A percentile compares a stretch with the other conserved stretches of the same genome.
These are phyloP conservation scores for Epicampocera succincta DNA, from an alignment of 2,888 invertebrate genomes.

Conservation along the genomic window DNA sequence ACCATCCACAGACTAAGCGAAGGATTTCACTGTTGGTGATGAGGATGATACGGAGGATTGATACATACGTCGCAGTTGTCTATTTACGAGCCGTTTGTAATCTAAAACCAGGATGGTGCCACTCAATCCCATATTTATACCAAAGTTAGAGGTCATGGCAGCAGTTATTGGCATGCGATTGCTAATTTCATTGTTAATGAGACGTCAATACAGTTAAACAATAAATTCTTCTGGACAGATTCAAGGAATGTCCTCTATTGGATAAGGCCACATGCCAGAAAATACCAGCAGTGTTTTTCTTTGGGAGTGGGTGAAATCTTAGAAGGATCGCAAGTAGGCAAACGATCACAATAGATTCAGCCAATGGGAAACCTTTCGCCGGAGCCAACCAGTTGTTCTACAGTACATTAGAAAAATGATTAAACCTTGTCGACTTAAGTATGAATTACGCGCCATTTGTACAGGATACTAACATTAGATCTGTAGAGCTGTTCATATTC, in stretches of 20 bases:
- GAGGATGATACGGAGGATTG: too few relatives aligned
- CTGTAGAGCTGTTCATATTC: slow-evolving; percentile 34
- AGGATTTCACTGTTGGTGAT: too few relatives aligned
- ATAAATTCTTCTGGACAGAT: slow-evolving; percentile 55
- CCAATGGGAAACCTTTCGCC: slow-evolving; percentile 20
- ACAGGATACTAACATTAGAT: not conserved
- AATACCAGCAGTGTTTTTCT: slow-evolving; percentile 50
- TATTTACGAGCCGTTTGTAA: too few relatives aligned
- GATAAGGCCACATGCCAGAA: slow-evolving; percentile 49
- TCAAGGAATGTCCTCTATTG: slow-evolving; percentile 37
- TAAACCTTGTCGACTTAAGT: not conserved
- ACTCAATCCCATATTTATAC: slow-evolving; percentile 51
- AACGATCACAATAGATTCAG: not conserved
- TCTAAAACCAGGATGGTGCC: slow-evolving; percentile 60
- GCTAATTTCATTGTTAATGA: slow-evolving; percentile 9
- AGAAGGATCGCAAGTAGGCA: slow-evolving; percentile 30
- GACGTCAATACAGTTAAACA: slow-evolving; percentile 27
- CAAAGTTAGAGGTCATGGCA: slow-evolving; percentile 55
- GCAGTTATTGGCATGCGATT: slow-evolving; percentile 35
- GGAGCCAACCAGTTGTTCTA: slow-evolving; percentile 13
- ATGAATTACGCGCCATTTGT: slow-evolving; percentile 6
- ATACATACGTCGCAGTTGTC: too few relatives aligned
- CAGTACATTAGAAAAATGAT: slow-evolving; percentile 1
- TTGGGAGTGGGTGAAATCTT: slow-evolving; percentile 50
- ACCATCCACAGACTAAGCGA: not conserved